These are phyloP conservation scores for Ceratotherium simum DNA, from an alignment of 2,113 vertebrate genomes.

Conservation along the genomic window DNA sequence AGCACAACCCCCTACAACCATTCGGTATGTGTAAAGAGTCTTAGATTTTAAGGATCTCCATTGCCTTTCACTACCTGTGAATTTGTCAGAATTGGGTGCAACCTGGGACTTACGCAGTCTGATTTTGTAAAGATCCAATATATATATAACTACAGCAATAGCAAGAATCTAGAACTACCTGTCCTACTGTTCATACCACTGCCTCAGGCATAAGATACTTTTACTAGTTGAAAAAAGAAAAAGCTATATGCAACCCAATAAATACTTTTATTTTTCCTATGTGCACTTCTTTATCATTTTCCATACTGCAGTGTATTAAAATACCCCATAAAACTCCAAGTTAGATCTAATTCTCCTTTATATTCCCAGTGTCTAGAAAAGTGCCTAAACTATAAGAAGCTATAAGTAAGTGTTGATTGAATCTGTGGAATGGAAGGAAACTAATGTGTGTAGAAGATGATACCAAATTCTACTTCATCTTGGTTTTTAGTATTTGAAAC, in stretches of 20 bases:
- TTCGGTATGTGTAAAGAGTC: neutral
- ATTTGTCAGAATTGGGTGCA: neutral
- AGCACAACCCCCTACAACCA: neutral
- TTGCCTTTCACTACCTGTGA: neutral
- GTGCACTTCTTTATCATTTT: neutral
- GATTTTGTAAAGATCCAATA: neutral
- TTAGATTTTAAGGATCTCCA: neutral
- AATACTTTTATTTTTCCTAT: neutral
- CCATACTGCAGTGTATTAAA: neutral
- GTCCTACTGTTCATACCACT: no score
- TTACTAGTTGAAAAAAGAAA: neutral
- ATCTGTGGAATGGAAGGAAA: neutral
- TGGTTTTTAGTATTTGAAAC: neutral
- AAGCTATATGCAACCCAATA: neutral
- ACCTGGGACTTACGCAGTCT: neutral
- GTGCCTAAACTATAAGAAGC: neutral
- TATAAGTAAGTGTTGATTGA: neutral
- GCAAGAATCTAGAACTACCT: neutral
- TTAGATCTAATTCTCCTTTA: neutral
- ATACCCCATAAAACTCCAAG: neutral
- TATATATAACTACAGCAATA: neutral
- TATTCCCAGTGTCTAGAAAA: neutral
- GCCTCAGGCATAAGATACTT: neutral
- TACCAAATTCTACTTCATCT: neutral
- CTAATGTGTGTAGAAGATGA: neutral